Evolutionary conservation across 2,888 invertebrate genomes (phyloP).

Genomic region (Lepidochitona cinerea): DNA sequence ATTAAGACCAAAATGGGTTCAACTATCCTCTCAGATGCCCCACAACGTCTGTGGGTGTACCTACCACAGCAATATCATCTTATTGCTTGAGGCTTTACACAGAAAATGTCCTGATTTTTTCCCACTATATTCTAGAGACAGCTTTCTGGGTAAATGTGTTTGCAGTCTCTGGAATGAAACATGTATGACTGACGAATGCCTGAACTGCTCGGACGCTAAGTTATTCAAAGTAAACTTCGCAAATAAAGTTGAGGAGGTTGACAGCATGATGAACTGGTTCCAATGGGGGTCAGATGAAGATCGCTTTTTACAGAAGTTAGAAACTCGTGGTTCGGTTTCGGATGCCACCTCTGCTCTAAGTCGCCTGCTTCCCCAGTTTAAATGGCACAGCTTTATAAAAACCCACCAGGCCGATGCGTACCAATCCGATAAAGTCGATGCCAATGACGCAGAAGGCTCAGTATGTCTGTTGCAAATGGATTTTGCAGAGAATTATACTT

Average conservation of each 20-base stretch:
- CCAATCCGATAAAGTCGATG: background rate
- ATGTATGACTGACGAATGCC: conserved; percentile 18
- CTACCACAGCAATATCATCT: conserved; percentile 19
- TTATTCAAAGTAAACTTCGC: conserved; percentile 1
- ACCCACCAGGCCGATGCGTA: conserved; percentile 9
- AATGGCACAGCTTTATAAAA: conserved; percentile 17
- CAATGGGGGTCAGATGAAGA: conserved; percentile 13
- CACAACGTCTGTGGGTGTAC: conserved; percentile 17
- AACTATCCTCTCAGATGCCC: background rate
- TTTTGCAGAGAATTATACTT: conserved; percentile 17
- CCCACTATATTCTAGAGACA: conserved; percentile 15
- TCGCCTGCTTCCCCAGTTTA: background rate
- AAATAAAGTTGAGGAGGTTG: background rate
- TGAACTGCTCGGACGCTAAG: conserved; percentile 4
- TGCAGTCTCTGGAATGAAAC: conserved; percentile 6
- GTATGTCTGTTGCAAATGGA: conserved; percentile 19
- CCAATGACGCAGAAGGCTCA: background rate
- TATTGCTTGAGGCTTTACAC: conserved; percentile 17
- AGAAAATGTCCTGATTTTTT: conserved; percentile 10
- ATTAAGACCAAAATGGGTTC: conserved; percentile 14
- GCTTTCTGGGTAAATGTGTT: conserved; percentile 5
- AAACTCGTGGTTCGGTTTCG: background rate
- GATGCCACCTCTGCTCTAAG: conserved; percentile 2
- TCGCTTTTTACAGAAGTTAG: conserved; percentile 7
- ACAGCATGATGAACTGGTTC: conserved; percentile 18